Evolutionary conservation across 2,888 invertebrate species (phyloP), one percentile per base, ranked within the genome.

Genomic region (Colostygia pectinataria): DNA sequence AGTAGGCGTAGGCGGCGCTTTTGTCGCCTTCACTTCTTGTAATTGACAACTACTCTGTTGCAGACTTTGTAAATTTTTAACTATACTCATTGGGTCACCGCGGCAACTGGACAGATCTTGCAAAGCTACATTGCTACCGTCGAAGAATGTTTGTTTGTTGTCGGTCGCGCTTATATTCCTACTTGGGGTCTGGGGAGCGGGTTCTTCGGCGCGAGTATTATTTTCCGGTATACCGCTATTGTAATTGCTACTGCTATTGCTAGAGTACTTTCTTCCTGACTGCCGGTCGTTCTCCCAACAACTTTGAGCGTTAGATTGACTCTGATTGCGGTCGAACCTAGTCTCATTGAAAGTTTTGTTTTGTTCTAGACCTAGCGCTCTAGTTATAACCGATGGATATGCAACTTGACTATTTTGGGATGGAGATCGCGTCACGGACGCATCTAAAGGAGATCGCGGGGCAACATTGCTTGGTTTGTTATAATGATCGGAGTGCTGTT

Each of bases 321-420:
- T 79, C 63, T 90, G 91, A 57, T 81, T 90, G 56, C 91, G 79
- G 53, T 92, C 92, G 74, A 89, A 92, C 60, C 92, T 79, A 68
- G 76, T 87, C 63, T 92, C 92, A 62, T 82, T 72, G 65, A 82
- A 91, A 20, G 77, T 71, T 79, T 91, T 91, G 56, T 73, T 91
- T 77, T 94, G 93, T 60, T 93, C 92, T 44, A 92, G 85, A 56
- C 93, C 93, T 66, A 94, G 77, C 63, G 95, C 93, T 67, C 95
- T 91, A 28, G 95, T 95, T 68, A 96, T 96, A 53, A 96, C 96
- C 59, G 96, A 96, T 39, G 96, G 94, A 77, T 96, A 96, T 46
- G 93, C 95, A 53, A 95, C 94, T 73, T 93, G 92, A 68, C 85
- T 90, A 57, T 86, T 89, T 66, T 90, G 89, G 32, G 92, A 91